Conservation (phyloP, 2,888 invertebrate species). For the Cabera pusaria region DNA sequence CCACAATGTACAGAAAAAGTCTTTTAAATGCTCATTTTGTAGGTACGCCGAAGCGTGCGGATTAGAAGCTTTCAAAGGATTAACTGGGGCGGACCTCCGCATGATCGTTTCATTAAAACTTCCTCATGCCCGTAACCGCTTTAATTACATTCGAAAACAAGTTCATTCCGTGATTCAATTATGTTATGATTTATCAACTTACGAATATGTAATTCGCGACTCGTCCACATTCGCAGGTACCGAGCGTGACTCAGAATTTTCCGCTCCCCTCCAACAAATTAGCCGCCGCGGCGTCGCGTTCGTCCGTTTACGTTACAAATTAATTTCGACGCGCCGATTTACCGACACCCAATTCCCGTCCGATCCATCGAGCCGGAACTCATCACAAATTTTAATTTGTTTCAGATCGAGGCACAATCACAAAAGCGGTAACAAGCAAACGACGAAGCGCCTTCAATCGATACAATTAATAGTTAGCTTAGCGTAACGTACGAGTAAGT, state of each 20-base stretch:
- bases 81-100: slow-evolving; percentile 56
- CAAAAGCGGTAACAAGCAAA: slow-evolving; percentile 46
- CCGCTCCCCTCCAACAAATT: slow-evolving; percentile 20
- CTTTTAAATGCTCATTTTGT: slow-evolving; percentile 39
- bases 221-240: slow-evolving; percentile 24
- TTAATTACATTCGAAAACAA: slow-evolving; percentile 57
- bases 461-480: slow-evolving; percentile 60
- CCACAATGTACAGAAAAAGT: slow-evolving; percentile 39
- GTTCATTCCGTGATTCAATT: slow-evolving; percentile 53
- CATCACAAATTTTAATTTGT: slow-evolving; percentile 62
- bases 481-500: slow-evolving; percentile 29
- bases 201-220: slow-evolving; percentile 34
- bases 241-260: slow-evolving; percentile 16
- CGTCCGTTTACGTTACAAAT: slow-evolving; percentile 42
- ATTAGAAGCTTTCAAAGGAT: slow-evolving; percentile 70
- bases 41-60: slow-evolving; percentile 48
- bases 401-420: slow-evolving; percentile 64
- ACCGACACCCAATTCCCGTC: slow-evolving; percentile 49
- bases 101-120: slow-evolving; percentile 67
- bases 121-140: slow-evolving; percentile 38
- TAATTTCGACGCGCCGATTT: slow-evolving; percentile 49
- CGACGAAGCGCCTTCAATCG: slow-evolving; percentile 74
- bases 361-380: slow-evolving; percentile 42
- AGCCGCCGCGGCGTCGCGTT: slow-evolving; percentile 17
- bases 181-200: slow-evolving; percentile 34